Percentiles rank a stretch among this genome's conserved stretches.
phyloP scores from a whole-genome alignment of 64 coral and sea anemone species.

The Montipora cactus region DNA sequence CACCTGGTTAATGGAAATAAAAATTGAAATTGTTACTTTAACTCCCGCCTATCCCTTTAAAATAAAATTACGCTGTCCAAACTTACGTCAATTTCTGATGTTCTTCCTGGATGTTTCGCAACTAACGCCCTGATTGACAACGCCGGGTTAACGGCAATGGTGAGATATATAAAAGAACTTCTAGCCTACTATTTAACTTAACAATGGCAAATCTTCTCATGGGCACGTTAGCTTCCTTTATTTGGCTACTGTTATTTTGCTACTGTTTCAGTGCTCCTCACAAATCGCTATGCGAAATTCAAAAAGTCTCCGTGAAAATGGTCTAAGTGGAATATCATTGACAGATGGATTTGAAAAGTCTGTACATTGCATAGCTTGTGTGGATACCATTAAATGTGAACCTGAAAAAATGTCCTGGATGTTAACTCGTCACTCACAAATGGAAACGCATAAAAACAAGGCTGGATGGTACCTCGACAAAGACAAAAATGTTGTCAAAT shows the following conservation, averaged over 20 bases:
- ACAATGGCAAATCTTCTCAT: constrained; percentile 19
- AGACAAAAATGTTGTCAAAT: constrained; percentile 10
- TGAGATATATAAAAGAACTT: constrained; percentile 13
- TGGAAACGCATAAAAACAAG: constrained; percentile 24
- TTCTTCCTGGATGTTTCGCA: constrained; percentile 14
- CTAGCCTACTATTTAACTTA: constrained; percentile 1
- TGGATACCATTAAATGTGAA: not conserved
- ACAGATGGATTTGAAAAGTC: constrained; percentile 13
- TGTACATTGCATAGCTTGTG: constrained; percentile 25
- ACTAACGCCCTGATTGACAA: not conserved
- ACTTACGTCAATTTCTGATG: not conserved
- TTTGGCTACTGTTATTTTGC: constrained; percentile 14
- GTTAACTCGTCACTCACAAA: not conserved
- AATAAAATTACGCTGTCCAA: not conserved
- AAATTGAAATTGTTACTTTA: not conserved
- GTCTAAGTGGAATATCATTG: constrained; percentile 13
- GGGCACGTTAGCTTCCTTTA: constrained; percentile 5
- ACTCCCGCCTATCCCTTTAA: not conserved
- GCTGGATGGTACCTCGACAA: not conserved
- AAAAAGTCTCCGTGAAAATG: constrained; percentile 14
- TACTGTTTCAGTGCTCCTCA: constrained; percentile 15
- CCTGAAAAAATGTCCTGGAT: not conserved
- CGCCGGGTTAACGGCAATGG: not conserved
- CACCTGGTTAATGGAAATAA: constrained; percentile 21
- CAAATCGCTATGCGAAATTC: constrained; percentile 5